phyloP scores from a whole-genome alignment of 2,113 vertebrate species.

The Rhea americana region DNA sequence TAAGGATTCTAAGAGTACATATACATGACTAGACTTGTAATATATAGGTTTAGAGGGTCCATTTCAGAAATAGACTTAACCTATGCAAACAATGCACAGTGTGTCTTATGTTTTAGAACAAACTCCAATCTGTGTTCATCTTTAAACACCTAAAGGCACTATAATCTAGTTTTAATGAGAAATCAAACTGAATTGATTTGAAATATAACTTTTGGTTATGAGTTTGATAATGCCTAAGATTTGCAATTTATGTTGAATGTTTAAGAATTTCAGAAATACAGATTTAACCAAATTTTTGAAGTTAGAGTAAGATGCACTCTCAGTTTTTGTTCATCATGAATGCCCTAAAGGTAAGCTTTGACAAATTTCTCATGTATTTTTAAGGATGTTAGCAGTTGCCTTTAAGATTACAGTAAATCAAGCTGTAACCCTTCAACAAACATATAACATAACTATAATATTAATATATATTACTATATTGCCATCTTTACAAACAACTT shows the following conservation, averaged over 20 bases:
- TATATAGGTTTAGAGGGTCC: neutral
- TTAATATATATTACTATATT: neutral
- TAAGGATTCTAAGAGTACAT: conserved; percentile 1
- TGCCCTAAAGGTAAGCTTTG: conserved; percentile 12
- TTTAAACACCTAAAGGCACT: conserved; percentile 65
- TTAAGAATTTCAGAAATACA: neutral
- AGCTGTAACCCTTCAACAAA: conserved; percentile 12
- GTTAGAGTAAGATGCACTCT: neutral
- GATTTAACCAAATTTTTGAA: neutral
- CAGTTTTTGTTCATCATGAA: conserved; percentile 10
- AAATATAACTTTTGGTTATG: conserved; percentile 16
- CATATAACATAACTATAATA: neutral
- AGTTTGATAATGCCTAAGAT: neutral
- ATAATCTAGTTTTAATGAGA: conserved; percentile 15
- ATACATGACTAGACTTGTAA: conserved; percentile 11
- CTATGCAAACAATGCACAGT: conserved; percentile 38
- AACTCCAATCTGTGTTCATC: conserved; percentile 25
- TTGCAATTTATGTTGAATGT: neutral
- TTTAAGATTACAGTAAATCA: conserved; percentile 24
- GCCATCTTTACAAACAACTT: conserved; percentile 24
- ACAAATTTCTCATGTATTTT: neutral
- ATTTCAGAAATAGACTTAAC: conserved; percentile 39
- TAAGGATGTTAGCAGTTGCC: neutral
- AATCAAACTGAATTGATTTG: neutral
- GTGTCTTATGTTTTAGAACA: conserved; percentile 19